Base-by-base conservation (phyloP, 2,888 invertebrate genomes). In the Sarcophaga carnaria region DNA sequence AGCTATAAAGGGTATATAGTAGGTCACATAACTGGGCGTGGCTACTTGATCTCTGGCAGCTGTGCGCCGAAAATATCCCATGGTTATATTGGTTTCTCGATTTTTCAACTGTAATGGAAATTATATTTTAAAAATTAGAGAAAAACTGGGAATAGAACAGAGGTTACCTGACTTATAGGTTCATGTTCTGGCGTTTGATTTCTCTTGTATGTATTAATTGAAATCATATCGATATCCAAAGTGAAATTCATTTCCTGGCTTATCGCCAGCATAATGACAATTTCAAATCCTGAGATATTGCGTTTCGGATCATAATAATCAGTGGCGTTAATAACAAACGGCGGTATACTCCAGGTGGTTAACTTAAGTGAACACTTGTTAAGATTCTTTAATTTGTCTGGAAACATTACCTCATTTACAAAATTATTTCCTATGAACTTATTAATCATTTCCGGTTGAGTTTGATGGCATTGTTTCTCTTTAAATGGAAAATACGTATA, bases 401-500 rank as follows among this genome's bases (percentile, higher is more conserved):
- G 91, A 76, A 91, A 91, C 69, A 90, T 83, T 5, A 85, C 66
- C 0, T 84, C 22, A 14, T 86, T 79, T 45, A 85, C 80, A 84
- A 89, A 91, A 63, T 62, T 66, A 17, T 1, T 45, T 37, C 89
- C 90, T 37, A 79, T 10, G 22, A 89, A 91, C 10, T 71, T 85
- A 77, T 91, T 91, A n/a, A 91, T 89, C 27, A 80, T 66, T 4
- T 80, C 85, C 0, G 90, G 88, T 5, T 76, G 69, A 0, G 88
- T 86, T 2, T 81, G 45, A 3, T 79, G 88, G 27, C 91, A 91
- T 8, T 86, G 83, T 0, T 71, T 72, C 1, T 83, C 74, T 10
- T 88, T 89, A 63, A 89, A 91, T 0, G 92, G 92, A 63, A 87
- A 89, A 78, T 92, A 92, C 1, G 91, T 91, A 45, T 90, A 92